phyloP scores from a whole-genome alignment of 2,113 vertebrate species.

The Acanthisitta chloris region DNA sequence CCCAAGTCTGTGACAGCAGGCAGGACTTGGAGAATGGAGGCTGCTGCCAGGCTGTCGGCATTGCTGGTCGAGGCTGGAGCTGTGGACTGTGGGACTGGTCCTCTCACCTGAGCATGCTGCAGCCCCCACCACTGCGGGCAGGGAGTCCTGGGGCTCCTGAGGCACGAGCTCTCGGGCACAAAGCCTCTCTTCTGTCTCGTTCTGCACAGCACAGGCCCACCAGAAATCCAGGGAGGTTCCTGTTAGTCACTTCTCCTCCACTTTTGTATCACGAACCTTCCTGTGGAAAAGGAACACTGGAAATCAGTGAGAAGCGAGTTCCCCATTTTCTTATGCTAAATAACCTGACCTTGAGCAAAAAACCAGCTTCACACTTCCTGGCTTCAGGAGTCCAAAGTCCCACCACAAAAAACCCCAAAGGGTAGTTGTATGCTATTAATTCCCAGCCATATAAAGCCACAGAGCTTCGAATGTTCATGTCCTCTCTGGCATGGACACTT shows the following conservation, averaged over 20 bases:
- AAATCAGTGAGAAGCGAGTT: neutral
- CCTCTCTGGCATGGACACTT: constrained; percentile 4
- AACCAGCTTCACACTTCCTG: neutral
- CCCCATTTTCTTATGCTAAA: neutral
- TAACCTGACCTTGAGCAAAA: neutral
- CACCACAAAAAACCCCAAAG: neutral
- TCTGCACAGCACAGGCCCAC: neutral
- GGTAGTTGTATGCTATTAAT: neutral
- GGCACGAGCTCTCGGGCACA: neutral
- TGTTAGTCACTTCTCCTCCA: neutral
- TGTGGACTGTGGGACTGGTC: neutral
- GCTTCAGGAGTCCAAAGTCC: neutral
- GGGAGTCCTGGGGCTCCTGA: neutral
- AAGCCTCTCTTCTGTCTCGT: neutral
- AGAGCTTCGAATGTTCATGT: constrained; percentile 27
- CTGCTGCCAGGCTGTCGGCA: neutral
- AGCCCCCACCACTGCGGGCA: neutral
- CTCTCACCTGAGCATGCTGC: neutral
- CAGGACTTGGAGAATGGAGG: neutral
- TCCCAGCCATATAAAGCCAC: neutral
- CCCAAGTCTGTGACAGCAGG: neutral
- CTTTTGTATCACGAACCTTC: neutral
- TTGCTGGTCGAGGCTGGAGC: neutral
- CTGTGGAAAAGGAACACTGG: neutral
- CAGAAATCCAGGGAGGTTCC: neutral